phyloP scores from a whole-genome alignment of 2,797 vertebrate species.

The Smutsia gigantea region DNA sequence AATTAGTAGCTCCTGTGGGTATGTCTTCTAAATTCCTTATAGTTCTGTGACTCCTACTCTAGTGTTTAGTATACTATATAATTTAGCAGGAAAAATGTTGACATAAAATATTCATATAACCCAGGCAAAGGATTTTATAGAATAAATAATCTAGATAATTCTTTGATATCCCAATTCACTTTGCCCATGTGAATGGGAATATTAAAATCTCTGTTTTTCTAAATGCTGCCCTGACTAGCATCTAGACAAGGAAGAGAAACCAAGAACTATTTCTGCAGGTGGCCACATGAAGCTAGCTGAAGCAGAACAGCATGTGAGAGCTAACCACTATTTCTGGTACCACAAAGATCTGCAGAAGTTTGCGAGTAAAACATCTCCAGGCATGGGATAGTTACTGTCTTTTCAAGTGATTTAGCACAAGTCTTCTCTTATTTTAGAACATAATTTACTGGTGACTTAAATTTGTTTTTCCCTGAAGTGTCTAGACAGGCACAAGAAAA shows the following conservation, averaged over 20 bases:
- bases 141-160: not conserved
- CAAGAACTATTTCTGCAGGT: constrained; percentile 75
- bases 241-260: constrained; percentile 82
- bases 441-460: constrained; percentile 25
- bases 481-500: constrained; percentile 69
- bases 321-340: constrained; percentile 71
- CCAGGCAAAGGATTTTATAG: not conserved
- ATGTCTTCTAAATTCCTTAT: not conserved
- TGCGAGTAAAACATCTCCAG: not conserved
- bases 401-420: constrained; percentile 15
- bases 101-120: not conserved
- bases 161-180: not conserved
- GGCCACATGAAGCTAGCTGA: constrained; percentile 42
- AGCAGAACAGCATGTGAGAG: constrained; percentile 77
- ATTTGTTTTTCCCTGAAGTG: constrained; percentile 67
- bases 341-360: not conserved
- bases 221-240: constrained; percentile 14
- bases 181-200: constrained; percentile 10
- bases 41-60: not conserved
- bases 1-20: not conserved
- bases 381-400: not conserved
- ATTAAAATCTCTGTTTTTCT: constrained; percentile 77
- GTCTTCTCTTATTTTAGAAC: constrained; percentile 66
- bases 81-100: not conserved
- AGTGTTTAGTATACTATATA: not conserved